These are phyloP conservation scores for Saxidomus purpurata DNA, from an alignment of 1,140 invertebrate genomes.

Conservation along the genomic window DNA sequence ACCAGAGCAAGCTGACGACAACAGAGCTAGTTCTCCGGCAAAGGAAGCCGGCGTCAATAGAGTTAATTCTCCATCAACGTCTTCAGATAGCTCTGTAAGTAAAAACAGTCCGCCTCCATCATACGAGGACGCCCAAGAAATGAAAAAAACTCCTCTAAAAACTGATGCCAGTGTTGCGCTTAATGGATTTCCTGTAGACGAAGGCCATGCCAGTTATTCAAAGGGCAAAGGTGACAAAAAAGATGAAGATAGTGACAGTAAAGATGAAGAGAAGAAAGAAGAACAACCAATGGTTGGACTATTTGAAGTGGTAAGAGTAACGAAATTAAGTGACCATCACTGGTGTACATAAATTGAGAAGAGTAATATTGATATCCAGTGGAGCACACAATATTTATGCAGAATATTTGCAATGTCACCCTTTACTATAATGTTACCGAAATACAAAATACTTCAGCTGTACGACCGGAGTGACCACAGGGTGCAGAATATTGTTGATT, in stretches of 20 bases:
- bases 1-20: not conserved
- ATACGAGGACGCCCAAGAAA: not conserved
- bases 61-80: too few relatives aligned
- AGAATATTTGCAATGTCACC: too few relatives aligned
- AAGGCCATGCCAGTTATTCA: not conserved
- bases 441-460: too few relatives aligned
- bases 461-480: too few relatives aligned
- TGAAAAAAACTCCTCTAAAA: not conserved
- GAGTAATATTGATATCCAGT: too few relatives aligned
- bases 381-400: too few relatives aligned
- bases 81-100: not conserved
- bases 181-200: not conserved
- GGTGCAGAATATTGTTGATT: too few relatives aligned
- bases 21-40: not conserved
- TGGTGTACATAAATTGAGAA: too few relatives aligned
- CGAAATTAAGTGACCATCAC: too few relatives aligned
- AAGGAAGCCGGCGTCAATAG: too few relatives aligned
- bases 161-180: not conserved
- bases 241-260: not conserved
- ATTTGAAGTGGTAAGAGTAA: conserved; percentile 53
- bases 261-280: conserved; percentile 43
- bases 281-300: conserved; percentile 36
- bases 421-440: too few relatives aligned
- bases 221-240: not conserved
- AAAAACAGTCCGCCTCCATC: not conserved